Percentiles rank a stretch among this genome's conserved stretches.
These are phyloP conservation scores for Pammene aurita DNA, from an alignment of 2,888 invertebrate species.

Conservation along the genomic window DNA sequence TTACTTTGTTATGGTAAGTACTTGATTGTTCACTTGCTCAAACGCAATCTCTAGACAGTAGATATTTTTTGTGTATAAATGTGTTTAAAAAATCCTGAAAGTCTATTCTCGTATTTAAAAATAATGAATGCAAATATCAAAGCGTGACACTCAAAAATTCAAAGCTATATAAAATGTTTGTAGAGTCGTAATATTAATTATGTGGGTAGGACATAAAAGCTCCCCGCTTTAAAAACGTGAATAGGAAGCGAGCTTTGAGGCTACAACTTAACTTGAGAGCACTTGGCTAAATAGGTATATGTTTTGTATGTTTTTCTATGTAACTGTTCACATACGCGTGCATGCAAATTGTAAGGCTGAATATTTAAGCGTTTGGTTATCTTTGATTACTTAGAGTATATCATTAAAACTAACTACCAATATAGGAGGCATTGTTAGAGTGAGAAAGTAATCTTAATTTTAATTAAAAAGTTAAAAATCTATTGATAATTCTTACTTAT, in stretches of 20 bases:
- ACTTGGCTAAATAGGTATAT: conserved; percentile 61
- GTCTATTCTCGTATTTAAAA: conserved; percentile 43
- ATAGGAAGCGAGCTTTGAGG: conserved; percentile 80
- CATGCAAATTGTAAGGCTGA: conserved; percentile 11
- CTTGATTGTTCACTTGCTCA: no score
- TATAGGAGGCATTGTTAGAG: neutral
- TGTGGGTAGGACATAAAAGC: conserved; percentile 54
- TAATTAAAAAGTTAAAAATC: neutral
- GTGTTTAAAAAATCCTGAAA: neutral
- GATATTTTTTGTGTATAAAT: no score
- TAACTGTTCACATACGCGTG: conserved; percentile 36
- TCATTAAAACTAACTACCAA: neutral
- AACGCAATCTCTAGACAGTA: no score
- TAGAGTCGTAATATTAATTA: conserved; percentile 70
- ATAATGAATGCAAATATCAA: conserved; percentile 57
- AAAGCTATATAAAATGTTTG: conserved; percentile 68
- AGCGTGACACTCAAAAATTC: conserved; percentile 67
- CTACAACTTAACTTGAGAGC: conserved; percentile 65
- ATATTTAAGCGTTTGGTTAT: neutral
- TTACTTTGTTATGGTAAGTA: no score
- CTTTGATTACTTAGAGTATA: neutral
- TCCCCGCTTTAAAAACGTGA: conserved; percentile 63
- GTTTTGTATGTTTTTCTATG: conserved; percentile 53
- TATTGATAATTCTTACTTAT: no score
- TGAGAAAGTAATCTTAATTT: neutral